Evolutionary conservation across 2,797 vertebrate species (phyloP).

Genomic region (Rhincodon typus): DNA sequence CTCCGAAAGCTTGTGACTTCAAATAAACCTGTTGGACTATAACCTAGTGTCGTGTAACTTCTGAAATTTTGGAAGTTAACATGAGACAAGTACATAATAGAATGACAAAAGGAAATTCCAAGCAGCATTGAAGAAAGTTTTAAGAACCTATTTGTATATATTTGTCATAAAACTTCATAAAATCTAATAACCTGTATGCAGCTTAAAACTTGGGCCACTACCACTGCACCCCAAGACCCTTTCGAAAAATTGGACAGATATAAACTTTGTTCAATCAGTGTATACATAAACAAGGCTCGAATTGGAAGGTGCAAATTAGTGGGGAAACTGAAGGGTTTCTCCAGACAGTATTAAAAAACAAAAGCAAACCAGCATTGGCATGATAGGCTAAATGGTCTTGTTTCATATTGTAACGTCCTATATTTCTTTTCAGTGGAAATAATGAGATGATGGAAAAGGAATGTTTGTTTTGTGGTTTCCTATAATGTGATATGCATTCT

Average conservation of each 20-base stretch:
- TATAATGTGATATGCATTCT: background rate
- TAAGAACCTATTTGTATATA: background rate
- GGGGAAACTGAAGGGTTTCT: background rate
- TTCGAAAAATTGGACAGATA: background rate
- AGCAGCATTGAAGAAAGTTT: background rate
- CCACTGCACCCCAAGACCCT: too few relatives aligned
- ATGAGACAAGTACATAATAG: background rate
- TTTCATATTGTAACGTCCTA: background rate
- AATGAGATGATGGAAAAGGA: background rate
- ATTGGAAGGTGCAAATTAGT: background rate
- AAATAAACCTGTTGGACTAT: too few relatives aligned
- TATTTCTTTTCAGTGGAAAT: background rate
- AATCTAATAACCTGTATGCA: too few relatives aligned
- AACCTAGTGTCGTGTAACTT: too few relatives aligned
- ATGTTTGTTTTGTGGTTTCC: background rate
- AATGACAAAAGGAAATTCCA: background rate
- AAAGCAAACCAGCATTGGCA: background rate
- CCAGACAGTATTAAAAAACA: background rate
- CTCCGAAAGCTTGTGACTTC: too few relatives aligned
- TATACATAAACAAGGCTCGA: background rate
- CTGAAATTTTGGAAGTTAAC: background rate
- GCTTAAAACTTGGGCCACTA: too few relatives aligned
- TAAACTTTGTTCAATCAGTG: background rate
- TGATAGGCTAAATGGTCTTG: background rate
- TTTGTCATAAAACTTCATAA: background rate